Percentiles rank a stretch among this genome's conserved stretches.
Evolutionary conservation across 2,113 vertebrate genomes (phyloP).

Genomic region (Theristicus caerulescens): DNA sequence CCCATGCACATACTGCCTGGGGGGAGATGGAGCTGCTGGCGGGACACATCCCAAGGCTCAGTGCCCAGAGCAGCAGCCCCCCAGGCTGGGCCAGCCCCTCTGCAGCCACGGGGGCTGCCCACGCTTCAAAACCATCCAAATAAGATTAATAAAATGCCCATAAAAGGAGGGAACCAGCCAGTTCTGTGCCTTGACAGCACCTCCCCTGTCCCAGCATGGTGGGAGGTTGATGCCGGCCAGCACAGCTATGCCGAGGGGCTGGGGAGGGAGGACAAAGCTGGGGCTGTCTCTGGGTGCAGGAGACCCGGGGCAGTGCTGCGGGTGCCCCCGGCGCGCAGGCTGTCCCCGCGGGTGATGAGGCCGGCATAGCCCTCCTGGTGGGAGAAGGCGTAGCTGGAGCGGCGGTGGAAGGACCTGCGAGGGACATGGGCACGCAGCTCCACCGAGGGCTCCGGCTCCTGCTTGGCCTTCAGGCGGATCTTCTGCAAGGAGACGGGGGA

Average conservation of each 20-base stretch:
- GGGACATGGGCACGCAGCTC: conserved; percentile 61
- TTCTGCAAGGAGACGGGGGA: background rate
- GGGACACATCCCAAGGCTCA: background rate
- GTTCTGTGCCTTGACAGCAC: fast-evolving
- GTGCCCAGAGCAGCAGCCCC: background rate
- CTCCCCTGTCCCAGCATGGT: fast-evolving
- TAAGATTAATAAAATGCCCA: fast-evolving
- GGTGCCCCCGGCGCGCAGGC: background rate
- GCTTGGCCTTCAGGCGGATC: background rate
- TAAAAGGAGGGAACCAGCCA: background rate
- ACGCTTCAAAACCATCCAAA: background rate
- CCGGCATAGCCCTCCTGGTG: conserved; percentile 77
- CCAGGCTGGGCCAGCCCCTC: background rate
- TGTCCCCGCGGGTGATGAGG: conserved; percentile 75
- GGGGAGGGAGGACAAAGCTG: fast-evolving
- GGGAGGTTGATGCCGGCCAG: background rate
- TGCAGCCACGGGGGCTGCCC: background rate
- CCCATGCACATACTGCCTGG: fast-evolving
- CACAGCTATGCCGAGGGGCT: background rate
- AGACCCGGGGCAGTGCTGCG: fast-evolving
- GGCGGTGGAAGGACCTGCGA: conserved; percentile 40
- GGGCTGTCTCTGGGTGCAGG: background rate
- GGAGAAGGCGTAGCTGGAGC: conserved; percentile 85
- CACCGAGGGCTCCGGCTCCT: background rate
- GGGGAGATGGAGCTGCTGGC: background rate